phyloP scores from a whole-genome alignment of 2,113 vertebrate species.

The Chelonoidis abingdonii region DNA sequence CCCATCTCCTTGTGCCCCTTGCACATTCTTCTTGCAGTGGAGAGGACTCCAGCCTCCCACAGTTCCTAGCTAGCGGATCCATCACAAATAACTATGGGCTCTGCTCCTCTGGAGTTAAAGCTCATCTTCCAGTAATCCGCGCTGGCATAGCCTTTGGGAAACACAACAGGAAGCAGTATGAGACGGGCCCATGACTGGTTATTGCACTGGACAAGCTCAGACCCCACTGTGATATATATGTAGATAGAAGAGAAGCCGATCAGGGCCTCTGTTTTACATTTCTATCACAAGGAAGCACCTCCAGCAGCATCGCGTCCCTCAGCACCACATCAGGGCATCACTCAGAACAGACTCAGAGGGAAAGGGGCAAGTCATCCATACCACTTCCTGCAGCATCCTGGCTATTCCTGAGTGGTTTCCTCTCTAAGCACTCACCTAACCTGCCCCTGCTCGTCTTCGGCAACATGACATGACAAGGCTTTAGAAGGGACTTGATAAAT shows the following conservation, averaged over 20 bases:
- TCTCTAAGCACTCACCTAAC: not conserved
- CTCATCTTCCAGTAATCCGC: slow-evolving; percentile 73
- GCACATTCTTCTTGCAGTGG: slow-evolving; percentile 30
- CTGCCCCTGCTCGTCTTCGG: not conserved
- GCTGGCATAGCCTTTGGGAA: slow-evolving; percentile 76
- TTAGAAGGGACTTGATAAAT: not conserved
- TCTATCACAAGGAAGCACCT: not conserved
- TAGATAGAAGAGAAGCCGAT: not conserved
- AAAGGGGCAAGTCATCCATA: not conserved
- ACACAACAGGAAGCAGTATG: not conserved
- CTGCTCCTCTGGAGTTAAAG: slow-evolving; percentile 73
- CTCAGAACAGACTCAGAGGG: not conserved
- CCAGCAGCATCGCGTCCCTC: not conserved
- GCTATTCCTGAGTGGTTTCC: not conserved
- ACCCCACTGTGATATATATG: fast-evolving
- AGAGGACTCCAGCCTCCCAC: not conserved
- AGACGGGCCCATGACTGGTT: fast-evolving
- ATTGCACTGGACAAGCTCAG: not conserved
- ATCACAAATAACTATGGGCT: slow-evolving; percentile 77
- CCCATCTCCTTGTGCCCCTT: slow-evolving; percentile 46
- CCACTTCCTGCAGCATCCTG: not conserved
- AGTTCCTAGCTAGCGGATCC: slow-evolving; percentile 74
- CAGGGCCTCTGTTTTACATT: fast-evolving
- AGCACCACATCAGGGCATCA: fast-evolving
- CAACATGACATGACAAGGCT: not conserved